Percentiles rank a stretch among this genome's conserved stretches.
Conservation (phyloP, 2,113 vertebrate genomes). For the Tragelaphus strepsiceros region DNA sequence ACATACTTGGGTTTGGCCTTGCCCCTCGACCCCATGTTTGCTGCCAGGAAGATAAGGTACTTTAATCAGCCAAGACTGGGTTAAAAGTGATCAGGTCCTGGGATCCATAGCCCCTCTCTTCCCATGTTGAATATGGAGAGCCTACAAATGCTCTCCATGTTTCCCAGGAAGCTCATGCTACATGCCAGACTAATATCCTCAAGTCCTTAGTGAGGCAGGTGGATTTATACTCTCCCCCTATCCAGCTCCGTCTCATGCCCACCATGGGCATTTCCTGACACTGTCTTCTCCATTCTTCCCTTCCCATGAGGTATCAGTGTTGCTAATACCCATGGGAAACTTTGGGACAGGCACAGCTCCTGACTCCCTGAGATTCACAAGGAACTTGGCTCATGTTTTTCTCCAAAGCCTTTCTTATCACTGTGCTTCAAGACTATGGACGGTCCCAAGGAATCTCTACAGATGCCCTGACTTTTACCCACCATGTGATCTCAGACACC, state of each 20-base stretch:
- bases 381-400: background rate
- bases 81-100: background rate
- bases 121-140: too few species aligned
- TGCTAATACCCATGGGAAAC: too few species aligned
- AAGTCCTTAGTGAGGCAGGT: background rate
- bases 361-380: background rate
- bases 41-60: background rate
- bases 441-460: constrained; percentile 49
- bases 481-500: constrained; percentile 39
- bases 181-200: background rate
- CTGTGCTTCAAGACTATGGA: constrained; percentile 75
- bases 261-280: background rate
- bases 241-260: rapidly evolving
- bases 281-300: background rate
- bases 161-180: background rate
- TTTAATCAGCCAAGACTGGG: background rate
- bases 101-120: background rate
- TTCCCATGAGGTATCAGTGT: background rate
- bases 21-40: background rate
- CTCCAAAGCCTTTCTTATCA: constrained; percentile 73
- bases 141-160: rapidly evolving
- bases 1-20: background rate
- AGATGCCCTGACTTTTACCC: constrained; percentile 68
- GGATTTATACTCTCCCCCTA: too few species aligned
- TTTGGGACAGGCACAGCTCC: background rate